These are phyloP conservation scores for Pissodes strobi DNA, from an alignment of 1,140 invertebrate species.

Conservation along the genomic window DNA sequence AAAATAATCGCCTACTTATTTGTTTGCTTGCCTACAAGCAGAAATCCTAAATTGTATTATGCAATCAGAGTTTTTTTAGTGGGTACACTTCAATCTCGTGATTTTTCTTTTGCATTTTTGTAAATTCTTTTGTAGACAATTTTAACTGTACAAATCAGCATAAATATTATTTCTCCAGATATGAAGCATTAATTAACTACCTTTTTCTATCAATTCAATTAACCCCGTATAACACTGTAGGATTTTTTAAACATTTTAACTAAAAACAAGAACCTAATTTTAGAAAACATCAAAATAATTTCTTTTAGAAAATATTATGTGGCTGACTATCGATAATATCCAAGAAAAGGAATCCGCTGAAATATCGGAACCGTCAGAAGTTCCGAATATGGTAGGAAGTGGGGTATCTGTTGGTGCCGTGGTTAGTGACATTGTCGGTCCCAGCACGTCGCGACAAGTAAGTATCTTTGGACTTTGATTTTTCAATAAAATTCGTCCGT, in stretches of 20 bases:
- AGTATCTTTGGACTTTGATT: constrained; percentile 13
- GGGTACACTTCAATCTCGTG: no score
- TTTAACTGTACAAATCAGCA: no score
- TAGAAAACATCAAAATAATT: neutral
- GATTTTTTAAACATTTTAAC: neutral
- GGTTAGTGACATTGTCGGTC: constrained; percentile 89
- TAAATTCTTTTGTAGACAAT: no score
- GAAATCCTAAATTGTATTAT: no score
- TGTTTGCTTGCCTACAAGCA: no score
- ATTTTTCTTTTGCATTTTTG: no score
- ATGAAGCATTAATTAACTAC: no score
- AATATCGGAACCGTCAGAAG: constrained; percentile 77
- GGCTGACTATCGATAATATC: constrained; percentile 91
- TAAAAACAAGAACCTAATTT: neutral
- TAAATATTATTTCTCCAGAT: no score
- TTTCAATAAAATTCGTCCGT: no score
- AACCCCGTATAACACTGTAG: neutral
- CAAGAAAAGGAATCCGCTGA: constrained; percentile 82
- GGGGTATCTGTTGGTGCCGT: constrained; percentile 96
- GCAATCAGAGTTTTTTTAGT: no score
- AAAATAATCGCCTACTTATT: no score
- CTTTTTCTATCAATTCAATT: no score
- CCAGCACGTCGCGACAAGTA: constrained; percentile 66
- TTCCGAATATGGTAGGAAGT: constrained; percentile 85
- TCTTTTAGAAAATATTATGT: constrained; percentile 85